Evolutionary conservation across 2,797 vertebrate genomes (phyloP).

Genomic region (Parambassis ranga): DNA sequence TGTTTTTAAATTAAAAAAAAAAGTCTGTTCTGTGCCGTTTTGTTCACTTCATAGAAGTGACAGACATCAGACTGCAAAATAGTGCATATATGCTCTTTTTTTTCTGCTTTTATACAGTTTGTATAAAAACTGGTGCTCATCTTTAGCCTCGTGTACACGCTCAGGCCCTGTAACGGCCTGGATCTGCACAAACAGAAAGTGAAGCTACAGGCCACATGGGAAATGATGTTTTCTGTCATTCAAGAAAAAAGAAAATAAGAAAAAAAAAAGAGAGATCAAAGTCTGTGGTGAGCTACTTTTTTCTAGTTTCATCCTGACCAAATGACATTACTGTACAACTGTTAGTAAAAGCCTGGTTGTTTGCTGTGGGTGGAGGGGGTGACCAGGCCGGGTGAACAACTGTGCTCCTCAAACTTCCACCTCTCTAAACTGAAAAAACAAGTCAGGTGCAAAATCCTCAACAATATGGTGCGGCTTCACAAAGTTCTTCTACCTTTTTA

Average conservation of each 20-base stretch:
- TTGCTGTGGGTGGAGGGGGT: conserved; percentile 42
- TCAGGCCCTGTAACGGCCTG: conserved; percentile 72
- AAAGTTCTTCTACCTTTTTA: conserved; percentile 86
- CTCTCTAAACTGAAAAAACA: conserved; percentile 74
- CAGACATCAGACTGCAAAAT: conserved; percentile 44
- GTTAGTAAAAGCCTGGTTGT: conserved; percentile 64
- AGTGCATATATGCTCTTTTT: conserved; percentile 66
- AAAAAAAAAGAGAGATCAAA: conserved; percentile 67
- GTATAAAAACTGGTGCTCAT: conserved; percentile 93
- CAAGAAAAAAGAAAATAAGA: conserved; percentile 22
- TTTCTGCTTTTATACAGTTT: conserved; percentile 81
- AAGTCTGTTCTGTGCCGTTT: conserved; percentile 26
- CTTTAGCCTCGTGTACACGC: conserved; percentile 79
- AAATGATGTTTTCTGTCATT: conserved; percentile 85
- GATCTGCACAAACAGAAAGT: conserved; percentile 77
- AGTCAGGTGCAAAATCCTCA: conserved; percentile 83
- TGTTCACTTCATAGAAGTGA: conserved; percentile 35
- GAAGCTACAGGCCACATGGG: conserved; percentile 81
- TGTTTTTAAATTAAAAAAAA: conserved; percentile 52
- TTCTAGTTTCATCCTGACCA: conserved; percentile 76
- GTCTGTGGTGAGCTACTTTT: conserved; percentile 83
- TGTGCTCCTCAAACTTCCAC: conserved; percentile 56
- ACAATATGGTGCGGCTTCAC: conserved; percentile 84
- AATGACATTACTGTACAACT: conserved; percentile 87
- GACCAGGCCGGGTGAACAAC: conserved; percentile 44